Evolutionary conservation across 1,140 invertebrate genomes (phyloP), one percentile per base, ranked within the genome.

Genomic region (Zaprionus lachaisei): DNA sequence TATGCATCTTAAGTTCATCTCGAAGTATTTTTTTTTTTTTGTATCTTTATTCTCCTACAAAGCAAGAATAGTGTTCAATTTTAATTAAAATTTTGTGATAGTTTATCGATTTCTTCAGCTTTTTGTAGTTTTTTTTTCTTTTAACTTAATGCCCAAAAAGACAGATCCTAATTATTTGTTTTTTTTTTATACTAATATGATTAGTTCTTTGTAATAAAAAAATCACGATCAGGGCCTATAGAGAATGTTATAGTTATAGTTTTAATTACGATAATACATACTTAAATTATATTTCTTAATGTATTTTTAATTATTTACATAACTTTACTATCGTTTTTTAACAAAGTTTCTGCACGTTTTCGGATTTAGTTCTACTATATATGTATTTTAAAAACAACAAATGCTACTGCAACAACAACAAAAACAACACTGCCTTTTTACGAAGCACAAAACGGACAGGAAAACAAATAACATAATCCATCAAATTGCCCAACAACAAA

Each of bases 381-480:
- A 68, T 73, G 38, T 51, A 17, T 71, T 70, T 41, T 37, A 63
- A 73, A 66, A 51, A 72, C 74, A 78, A 67, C 71, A 62, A 81
- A 68, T 67, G 75, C 62, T 76, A 76, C 68, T 60, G 61, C 68
- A 77, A 81, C 65, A 79, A 79, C 63, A 78, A 60, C 47, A 82
- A 82, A 68, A 80, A 80, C 60, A 83, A 89, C 84, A 87, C 84
- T 89, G 84, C 84, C 84, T 90, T 89, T 70, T 90, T 90, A 82
- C 67, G 61, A 83, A 78, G 71, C 77, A 83, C 77, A 83, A 75
- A 81, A 56, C 24, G 26, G 54, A 56, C 28, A 47, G 17, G 65
- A 49, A 68, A 74, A 56, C 17, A 79, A 41, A 80, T 26, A 68
- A 71, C 47, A 56, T 61, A 57, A 67, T 55, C 55, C 60, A 56